Evolutionary conservation across 2,797 vertebrate genomes (phyloP).

Genomic region (Nyctalus aviator): DNA sequence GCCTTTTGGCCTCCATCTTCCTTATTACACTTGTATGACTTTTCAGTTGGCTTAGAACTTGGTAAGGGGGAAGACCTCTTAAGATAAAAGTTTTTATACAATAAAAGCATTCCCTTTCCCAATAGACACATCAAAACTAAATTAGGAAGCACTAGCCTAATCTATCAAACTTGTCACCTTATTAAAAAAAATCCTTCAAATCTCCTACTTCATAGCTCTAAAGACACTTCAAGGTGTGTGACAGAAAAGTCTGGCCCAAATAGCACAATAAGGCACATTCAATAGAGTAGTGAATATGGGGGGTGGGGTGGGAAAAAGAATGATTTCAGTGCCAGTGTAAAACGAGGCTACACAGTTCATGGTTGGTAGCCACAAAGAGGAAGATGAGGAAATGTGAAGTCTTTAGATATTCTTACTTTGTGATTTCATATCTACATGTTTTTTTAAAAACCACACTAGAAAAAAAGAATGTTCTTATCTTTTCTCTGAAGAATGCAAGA

Average conservation of each 20-base stretch:
- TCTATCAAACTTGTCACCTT: slow-evolving; percentile 68
- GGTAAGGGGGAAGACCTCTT: not conserved
- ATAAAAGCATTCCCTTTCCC: slow-evolving; percentile 36
- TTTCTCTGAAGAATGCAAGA: slow-evolving; percentile 32
- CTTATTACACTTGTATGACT: not conserved
- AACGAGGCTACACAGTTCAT: not conserved
- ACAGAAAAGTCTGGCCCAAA: not conserved
- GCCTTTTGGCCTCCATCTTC: not conserved
- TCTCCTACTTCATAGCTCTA: slow-evolving; percentile 54
- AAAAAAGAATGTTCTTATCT: slow-evolving; percentile 3
- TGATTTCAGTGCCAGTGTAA: not conserved
- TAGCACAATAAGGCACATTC: not conserved
- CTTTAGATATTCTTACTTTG: not conserved
- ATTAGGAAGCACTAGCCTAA: slow-evolving; percentile 61
- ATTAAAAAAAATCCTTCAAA: slow-evolving; percentile 54
- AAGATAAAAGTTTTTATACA: slow-evolving; percentile 65
- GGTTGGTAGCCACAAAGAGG: not conserved
- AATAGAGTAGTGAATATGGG: not conserved
- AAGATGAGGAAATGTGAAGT: not conserved
- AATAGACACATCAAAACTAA: slow-evolving; percentile 56
- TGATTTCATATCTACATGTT: slow-evolving; percentile 20
- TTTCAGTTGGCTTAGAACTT: slow-evolving; percentile 39
- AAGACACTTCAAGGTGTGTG: not conserved
- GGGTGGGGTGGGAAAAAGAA: not conserved
- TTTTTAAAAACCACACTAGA: not conserved